phyloP scores from a whole-genome alignment of 2,113 vertebrate genomes.

The Pyxicephalus adspersus region DNA sequence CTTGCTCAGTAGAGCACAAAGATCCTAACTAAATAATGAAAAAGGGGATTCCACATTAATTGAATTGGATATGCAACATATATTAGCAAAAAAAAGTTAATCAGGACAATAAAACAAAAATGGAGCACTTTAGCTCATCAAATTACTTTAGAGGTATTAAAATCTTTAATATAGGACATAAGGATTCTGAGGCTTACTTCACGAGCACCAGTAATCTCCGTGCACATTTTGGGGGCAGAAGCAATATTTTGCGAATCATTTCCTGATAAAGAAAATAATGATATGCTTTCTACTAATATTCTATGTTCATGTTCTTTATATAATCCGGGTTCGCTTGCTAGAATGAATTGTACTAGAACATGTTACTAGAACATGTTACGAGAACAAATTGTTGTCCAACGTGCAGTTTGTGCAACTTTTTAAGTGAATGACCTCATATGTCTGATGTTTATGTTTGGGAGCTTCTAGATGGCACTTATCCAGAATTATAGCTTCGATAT shows the following conservation, averaged over 20 bases:
- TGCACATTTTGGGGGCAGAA: neutral
- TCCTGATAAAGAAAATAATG: too few relatives aligned
- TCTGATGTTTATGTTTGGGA: too few relatives aligned
- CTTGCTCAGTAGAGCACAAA: conserved; percentile 68
- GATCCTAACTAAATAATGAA: conserved; percentile 71
- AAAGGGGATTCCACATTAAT: conserved; percentile 77
- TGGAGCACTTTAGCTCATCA: conserved; percentile 68
- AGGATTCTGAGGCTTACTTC: conserved; percentile 55
- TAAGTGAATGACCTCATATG: too few relatives aligned
- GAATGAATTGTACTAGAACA: too few relatives aligned
- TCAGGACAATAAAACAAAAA: conserved; percentile 78
- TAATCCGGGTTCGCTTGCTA: too few relatives aligned
- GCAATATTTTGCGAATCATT: neutral
- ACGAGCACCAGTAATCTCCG: neutral
- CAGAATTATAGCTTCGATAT: too few relatives aligned
- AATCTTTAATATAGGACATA: conserved; percentile 69
- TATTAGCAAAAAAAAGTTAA: conserved; percentile 80
- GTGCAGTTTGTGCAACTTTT: too few relatives aligned
- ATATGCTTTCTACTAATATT: too few relatives aligned
- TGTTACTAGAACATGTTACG: too few relatives aligned
- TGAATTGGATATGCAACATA: conserved; percentile 77
- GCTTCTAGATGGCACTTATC: too few relatives aligned
- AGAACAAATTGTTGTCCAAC: too few relatives aligned
- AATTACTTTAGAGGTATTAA: conserved; percentile 74
- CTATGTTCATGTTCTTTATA: too few relatives aligned